Evolutionary conservation across 2,888 invertebrate species (phyloP).

Genomic region (Nasonovia ribisnigri): DNA sequence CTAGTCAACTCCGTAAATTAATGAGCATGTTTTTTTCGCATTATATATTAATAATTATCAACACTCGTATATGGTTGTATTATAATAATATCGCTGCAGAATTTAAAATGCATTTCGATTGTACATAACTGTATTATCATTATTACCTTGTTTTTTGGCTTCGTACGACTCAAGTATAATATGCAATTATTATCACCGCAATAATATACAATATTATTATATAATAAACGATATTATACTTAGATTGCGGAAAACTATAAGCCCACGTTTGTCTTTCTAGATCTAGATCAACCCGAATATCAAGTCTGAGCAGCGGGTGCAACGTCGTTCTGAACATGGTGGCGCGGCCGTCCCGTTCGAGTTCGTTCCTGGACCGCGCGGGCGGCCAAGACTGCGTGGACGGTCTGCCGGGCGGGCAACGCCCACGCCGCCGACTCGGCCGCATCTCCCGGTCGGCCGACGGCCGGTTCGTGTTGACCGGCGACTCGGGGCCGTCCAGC

Average conservation of each 20-base stretch:
- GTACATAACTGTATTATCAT: neutral
- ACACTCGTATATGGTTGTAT: neutral
- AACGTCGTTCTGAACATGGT: conserved; percentile 68
- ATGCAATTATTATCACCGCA: neutral
- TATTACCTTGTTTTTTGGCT: neutral
- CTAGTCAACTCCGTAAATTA: neutral
- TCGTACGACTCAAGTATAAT: neutral
- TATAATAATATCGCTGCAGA: neutral
- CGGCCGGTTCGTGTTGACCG: conserved; percentile 79
- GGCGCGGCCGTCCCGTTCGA: conserved; percentile 64
- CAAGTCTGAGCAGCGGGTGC: conserved; percentile 80
- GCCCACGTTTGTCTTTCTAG: neutral
- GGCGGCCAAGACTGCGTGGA: conserved; percentile 67
- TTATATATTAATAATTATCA: no score
- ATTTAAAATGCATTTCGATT: conserved; percentile 10
- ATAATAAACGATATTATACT: neutral
- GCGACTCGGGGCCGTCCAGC: conserved; percentile 74
- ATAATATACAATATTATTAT: neutral
- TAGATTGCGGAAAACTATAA: neutral
- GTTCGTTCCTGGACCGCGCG: conserved; percentile 64
- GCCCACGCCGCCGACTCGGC: conserved; percentile 75
- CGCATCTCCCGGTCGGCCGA: conserved; percentile 82
- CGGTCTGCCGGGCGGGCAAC: conserved; percentile 73
- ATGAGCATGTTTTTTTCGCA: neutral
- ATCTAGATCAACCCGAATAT: conserved; percentile 92